Conservation (phyloP, 2,113 vertebrate species). For the Xyliphius kryptos region DNA sequence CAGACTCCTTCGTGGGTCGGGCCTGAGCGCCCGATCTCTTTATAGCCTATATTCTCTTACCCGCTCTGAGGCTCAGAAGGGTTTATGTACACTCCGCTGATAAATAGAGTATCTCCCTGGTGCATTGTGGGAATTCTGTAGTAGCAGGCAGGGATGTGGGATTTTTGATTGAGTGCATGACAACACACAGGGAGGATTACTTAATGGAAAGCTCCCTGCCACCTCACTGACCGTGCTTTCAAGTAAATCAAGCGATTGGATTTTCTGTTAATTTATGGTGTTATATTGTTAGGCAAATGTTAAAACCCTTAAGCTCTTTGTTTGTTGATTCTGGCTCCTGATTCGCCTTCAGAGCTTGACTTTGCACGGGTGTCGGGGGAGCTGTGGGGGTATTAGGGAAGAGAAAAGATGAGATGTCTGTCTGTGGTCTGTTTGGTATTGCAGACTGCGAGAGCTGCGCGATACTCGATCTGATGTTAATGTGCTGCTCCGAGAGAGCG, state of each 20-base stretch:
- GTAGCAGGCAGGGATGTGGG: slow-evolving; percentile 22
- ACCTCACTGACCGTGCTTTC: slow-evolving; percentile 1
- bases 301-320: neutral
- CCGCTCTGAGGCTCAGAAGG: slow-evolving; percentile 34
- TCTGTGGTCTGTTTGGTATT: slow-evolving; percentile 66
- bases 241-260: slow-evolving; percentile 5
- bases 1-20: neutral
- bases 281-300: neutral
- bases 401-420: slow-evolving; percentile 58
- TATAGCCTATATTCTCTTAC: slow-evolving; percentile 41
- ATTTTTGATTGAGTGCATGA: slow-evolving; percentile 24
- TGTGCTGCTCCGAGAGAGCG: slow-evolving; percentile 58
- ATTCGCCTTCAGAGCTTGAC: slow-evolving; percentile 9
- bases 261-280: neutral
- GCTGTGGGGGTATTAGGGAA: slow-evolving; percentile 40
- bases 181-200: slow-evolving; percentile 7
- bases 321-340: slow-evolving; percentile 26
- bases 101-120: slow-evolving; percentile 31
- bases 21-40: slow-evolving; percentile 35
- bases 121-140: slow-evolving; percentile 34
- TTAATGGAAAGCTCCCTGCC: neutral
- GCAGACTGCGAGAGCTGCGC: slow-evolving; percentile 60
- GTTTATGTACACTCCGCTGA: slow-evolving; percentile 38
- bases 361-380: slow-evolving; percentile 15
- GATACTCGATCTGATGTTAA: slow-evolving; percentile 79